A percentile compares a stretch with the other conserved stretches of the same genome.
Conservation (phyloP, 2,797 vertebrate genomes). For the Sebastes ruberrimus region DNA sequence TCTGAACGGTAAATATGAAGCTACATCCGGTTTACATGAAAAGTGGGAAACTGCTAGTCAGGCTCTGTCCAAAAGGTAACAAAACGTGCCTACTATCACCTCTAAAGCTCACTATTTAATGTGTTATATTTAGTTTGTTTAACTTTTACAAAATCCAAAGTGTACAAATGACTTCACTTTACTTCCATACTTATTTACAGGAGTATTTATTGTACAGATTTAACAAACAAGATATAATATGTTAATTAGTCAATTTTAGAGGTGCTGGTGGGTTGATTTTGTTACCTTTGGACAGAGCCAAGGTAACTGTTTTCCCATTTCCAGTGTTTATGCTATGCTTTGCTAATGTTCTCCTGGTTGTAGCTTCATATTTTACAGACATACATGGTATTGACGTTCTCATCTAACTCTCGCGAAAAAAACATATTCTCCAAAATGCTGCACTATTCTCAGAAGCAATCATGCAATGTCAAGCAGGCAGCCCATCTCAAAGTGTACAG, state of each 20-base stretch:
- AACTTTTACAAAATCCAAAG: accelerated
- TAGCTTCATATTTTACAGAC: neutral
- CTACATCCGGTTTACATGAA: accelerated
- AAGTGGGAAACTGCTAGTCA: neutral
- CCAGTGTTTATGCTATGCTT: neutral
- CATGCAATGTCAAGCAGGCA: neutral
- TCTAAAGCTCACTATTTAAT: neutral
- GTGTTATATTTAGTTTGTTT: neutral
- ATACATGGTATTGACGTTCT: neutral
- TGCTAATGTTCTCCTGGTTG: neutral
- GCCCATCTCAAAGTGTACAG: neutral
- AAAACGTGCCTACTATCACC: neutral
- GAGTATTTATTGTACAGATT: neutral
- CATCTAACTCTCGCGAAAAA: neutral
- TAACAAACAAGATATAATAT: neutral
- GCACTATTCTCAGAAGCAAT: neutral
- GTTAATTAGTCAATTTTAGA: neutral
- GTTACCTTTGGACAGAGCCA: neutral
- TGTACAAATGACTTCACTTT: neutral
- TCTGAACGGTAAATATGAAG: neutral
- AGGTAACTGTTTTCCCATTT: neutral
- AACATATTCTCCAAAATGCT: no score
- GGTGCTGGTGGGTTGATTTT: neutral
- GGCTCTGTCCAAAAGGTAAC: neutral
- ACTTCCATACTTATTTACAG: neutral